A percentile compares a stretch with the other conserved stretches of the same genome.
Evolutionary conservation across 2,113 vertebrate species (phyloP).

Genomic region (Lycaon pictus): DNA sequence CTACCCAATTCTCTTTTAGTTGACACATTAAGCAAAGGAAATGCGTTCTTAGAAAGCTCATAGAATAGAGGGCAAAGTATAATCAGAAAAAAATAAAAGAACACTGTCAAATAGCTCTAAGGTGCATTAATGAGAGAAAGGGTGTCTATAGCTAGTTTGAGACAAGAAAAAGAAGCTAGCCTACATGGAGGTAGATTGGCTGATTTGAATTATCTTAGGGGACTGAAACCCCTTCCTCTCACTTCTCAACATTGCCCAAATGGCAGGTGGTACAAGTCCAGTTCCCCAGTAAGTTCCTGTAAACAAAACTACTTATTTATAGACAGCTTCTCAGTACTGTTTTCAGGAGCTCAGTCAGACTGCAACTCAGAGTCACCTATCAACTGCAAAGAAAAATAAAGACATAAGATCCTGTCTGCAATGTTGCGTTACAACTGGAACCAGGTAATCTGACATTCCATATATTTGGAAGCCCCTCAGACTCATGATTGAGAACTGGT

Average conservation of each 20-base stretch:
- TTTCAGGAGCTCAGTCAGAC: constrained; percentile 79
- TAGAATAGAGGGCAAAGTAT: constrained; percentile 1
- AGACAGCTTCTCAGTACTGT: constrained; percentile 82
- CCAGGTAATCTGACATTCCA: neutral
- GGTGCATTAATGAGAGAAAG: neutral
- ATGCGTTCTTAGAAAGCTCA: constrained; percentile 65
- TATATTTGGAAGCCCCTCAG: neutral
- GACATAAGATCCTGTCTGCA: neutral
- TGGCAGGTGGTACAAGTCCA: constrained; percentile 79
- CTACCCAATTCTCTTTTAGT: constrained; percentile 50
- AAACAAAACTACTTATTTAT: constrained; percentile 84
- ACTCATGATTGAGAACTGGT: neutral
- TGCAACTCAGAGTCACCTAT: constrained; percentile 62
- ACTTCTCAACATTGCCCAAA: constrained; percentile 64
- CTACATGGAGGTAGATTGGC: neutral
- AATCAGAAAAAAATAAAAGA: neutral
- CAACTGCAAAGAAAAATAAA: constrained; percentile 50
- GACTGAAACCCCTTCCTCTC: constrained; percentile 74
- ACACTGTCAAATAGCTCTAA: neutral
- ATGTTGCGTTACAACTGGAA: neutral
- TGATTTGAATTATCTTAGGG: constrained; percentile 62
- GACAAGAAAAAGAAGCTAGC: neutral
- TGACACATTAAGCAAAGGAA: constrained; percentile 54
- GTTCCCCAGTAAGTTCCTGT: constrained; percentile 82
- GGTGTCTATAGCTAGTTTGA: neutral